A percentile compares a stretch with the other conserved stretches of the same genome.
phyloP scores from a whole-genome alignment of 2,888 invertebrate species.

The Germaria angustata region DNA sequence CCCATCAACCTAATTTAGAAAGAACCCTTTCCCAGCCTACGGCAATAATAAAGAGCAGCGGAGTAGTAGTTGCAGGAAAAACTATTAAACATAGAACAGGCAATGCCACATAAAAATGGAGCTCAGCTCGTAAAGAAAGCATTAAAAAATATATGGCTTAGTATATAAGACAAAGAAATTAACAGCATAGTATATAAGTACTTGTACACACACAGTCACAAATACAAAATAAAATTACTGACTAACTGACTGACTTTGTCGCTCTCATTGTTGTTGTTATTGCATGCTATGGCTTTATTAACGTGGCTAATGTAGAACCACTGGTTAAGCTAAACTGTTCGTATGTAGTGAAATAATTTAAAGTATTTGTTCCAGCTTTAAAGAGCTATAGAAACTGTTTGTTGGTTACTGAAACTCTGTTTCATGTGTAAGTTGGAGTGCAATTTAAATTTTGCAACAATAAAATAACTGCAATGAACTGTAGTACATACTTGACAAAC shows the following conservation, averaged over 20 bases:
- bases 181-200: no score
- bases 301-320: not conserved
- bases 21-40: constrained; percentile 10
- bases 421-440: not conserved
- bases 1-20: constrained; percentile 57
- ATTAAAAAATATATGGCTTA: no score
- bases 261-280: not conserved
- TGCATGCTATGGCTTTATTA: not conserved
- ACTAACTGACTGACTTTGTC: constrained; percentile 13
- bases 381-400: not conserved
- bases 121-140: not conserved
- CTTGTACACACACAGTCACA: not conserved
- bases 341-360: not conserved
- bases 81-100: not conserved
- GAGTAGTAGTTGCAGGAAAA: not conserved
- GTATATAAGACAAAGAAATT: no score
- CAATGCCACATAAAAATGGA: not conserved
- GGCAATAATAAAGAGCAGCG: constrained; percentile 1
- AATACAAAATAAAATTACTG: not conserved
- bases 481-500: constrained; percentile 29
- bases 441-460: constrained; percentile 7
- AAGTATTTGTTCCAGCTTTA: constrained; percentile 1
- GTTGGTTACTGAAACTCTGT: not conserved
- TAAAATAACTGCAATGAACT: constrained; percentile 41
- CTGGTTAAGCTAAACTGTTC: not conserved